Base-by-base conservation (phyloP, 2,888 invertebrate species). In the Scaptomyza tumidula region DNA sequence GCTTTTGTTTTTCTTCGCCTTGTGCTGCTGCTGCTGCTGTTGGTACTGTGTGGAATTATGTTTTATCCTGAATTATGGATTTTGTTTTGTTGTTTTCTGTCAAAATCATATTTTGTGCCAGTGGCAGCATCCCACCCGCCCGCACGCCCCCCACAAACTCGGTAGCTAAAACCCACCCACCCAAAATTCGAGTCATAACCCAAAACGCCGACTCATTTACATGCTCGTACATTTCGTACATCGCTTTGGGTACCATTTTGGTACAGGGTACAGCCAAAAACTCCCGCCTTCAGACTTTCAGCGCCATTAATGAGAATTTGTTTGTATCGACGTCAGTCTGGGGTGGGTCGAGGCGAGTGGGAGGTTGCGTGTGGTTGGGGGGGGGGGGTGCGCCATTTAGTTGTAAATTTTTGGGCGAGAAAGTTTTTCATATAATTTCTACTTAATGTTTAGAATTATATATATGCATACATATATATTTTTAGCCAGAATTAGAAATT, bases 31-130 rank as follows among this genome's bases (percentile, higher is more conserved):
- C 29, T 9, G 58, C 71, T 70, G 60, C 57, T 73, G 68, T 61
- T 65, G 65, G 69, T 61, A 71, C 80, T 79, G 74, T 81, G 82
- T 80, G 83, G 89, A 89, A 87, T 89, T 90, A 89, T 89, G 88
- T 85, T 90, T 89, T 90, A 90, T 90, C 88, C 90, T 90, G 90
- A 90, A 85, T 90, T 90, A 90, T 90, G 90, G 88, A 90, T 88
- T 90, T 90, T 90, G 83, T 89, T 90, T 87, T 89, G 89, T 90
- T 90, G 89, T 88, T 90, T 90, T 89, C 90, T 90, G 90, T 90
- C 90, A 90, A 89, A 90, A 87, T 90, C 90, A 90, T 90, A 90
- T 90, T 90, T 83, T 80, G 75, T 78, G 68, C 74, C 75, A 54
- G 59, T 61, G 61, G 72, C 75, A 19, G 49, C 33, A 16, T 5